Evolutionary conservation across 2,797 vertebrate species (phyloP).

Genomic region (Notamacropus eugenii): DNA sequence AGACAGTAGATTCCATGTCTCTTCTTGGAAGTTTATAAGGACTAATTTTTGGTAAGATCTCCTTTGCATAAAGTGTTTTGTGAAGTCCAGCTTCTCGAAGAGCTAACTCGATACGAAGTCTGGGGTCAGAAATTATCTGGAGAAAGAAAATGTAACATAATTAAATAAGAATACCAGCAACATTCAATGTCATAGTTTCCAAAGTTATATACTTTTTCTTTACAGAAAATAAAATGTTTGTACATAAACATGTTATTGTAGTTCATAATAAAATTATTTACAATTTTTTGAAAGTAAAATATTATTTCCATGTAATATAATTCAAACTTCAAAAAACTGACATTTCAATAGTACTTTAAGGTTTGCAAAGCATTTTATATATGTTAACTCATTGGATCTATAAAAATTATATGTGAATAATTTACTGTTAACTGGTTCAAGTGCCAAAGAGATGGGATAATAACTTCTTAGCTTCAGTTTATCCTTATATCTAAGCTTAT

Average conservation of each 20-base stretch:
- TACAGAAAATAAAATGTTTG: background rate
- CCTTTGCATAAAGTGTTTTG: slow-evolving; percentile 89
- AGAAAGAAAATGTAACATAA: slow-evolving; percentile 72
- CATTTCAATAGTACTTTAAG: background rate
- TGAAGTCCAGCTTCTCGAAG: slow-evolving; percentile 94
- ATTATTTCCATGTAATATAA: background rate
- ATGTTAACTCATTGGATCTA: background rate
- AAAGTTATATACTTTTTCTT: slow-evolving; percentile 28
- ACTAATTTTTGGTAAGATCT: slow-evolving; percentile 88
- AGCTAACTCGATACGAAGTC: slow-evolving; percentile 91
- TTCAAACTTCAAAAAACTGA: background rate
- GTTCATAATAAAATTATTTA: slow-evolving; percentile 37
- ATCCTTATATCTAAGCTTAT: slow-evolving; percentile 34
- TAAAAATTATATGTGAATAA: background rate
- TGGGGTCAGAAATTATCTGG: slow-evolving; percentile 94
- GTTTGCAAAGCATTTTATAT: background rate
- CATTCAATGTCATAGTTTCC: slow-evolving; percentile 36
- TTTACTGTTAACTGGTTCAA: slow-evolving; percentile 25
- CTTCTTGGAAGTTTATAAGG: slow-evolving; percentile 91
- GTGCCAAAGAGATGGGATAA: slow-evolving; percentile 44
- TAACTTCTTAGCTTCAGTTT: slow-evolving; percentile 48
- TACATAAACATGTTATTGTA: background rate
- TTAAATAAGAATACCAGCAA: background rate
- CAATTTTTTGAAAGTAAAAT: background rate
- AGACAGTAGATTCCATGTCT: slow-evolving; percentile 89